Conservation (phyloP, 1,140 invertebrate species). For the Carposina sasakii region DNA sequence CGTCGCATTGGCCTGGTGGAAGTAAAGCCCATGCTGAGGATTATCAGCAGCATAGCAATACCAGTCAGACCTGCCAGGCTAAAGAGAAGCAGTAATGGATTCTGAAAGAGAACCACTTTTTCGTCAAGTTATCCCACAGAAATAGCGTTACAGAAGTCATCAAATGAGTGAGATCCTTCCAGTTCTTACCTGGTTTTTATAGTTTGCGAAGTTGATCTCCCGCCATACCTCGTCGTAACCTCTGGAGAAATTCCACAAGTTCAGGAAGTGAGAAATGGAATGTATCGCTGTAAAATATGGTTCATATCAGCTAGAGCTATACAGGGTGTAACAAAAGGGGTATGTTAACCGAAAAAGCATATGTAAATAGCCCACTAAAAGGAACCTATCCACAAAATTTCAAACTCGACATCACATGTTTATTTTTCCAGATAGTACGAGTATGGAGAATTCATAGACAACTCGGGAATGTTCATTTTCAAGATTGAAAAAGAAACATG, state of each 20-base stretch:
- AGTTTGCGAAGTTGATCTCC: conserved; percentile 56
- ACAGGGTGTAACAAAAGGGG: no score
- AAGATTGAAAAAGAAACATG: no score
- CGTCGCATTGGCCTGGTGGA: conserved; percentile 45
- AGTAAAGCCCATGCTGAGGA: conserved; percentile 46
- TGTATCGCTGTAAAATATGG: conserved; percentile 51
- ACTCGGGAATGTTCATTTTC: no score
- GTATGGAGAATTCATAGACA: no score
- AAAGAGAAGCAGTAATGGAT: conserved; percentile 43
- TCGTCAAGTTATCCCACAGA: not conserved
- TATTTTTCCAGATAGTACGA: no score
- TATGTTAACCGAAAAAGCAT: no score
- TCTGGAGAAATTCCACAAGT: conserved; percentile 63
- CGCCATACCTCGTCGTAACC: conserved; percentile 42
- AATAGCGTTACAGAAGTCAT: no score
- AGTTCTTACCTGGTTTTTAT: conserved; percentile 52
- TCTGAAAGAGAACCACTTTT: conserved; percentile 38
- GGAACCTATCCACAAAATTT: no score
- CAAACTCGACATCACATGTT: no score
- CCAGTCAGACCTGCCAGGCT: conserved; percentile 53
- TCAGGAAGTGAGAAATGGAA: conserved; percentile 60
- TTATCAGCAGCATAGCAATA: conserved; percentile 46
- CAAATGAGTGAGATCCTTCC: no score
- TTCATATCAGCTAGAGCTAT: no score
- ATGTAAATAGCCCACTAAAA: no score